A percentile compares a stretch with the other conserved stretches of the same genome.
phyloP scores from a whole-genome alignment of 2,888 invertebrate species.

The Salticus scenicus region DNA sequence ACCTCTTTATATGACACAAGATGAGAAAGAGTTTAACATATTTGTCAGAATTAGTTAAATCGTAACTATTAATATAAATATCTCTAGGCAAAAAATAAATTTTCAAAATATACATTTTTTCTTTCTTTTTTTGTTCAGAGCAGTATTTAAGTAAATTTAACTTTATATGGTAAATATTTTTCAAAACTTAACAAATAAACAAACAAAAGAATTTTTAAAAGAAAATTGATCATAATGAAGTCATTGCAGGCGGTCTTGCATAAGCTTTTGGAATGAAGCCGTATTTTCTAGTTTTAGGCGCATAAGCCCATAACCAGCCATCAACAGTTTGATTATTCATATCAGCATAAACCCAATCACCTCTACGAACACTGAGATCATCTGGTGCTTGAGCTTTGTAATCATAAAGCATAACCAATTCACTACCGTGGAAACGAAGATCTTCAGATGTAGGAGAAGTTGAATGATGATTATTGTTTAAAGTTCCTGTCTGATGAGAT shows the following conservation, averaged over 20 bases:
- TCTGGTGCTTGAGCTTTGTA: slow-evolving; percentile 97
- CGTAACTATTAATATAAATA: too few relatives aligned
- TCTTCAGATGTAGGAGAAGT: slow-evolving; percentile 78
- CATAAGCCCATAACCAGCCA: slow-evolving; percentile 92
- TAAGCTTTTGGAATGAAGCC: slow-evolving; percentile 97
- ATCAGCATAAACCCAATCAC: slow-evolving; percentile 97
- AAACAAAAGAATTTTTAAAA: too few relatives aligned
- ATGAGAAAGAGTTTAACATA: too few relatives aligned
- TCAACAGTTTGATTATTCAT: slow-evolving; percentile 94
- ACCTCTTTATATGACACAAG: too few relatives aligned
- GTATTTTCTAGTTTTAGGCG: slow-evolving; percentile 90
- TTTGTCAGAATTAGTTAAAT: too few relatives aligned
- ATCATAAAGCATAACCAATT: slow-evolving; percentile 94
- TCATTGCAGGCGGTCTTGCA: slow-evolving; percentile 93
- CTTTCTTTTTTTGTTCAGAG: too few relatives aligned
- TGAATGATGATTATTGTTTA: slow-evolving; percentile 58
- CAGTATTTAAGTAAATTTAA: too few relatives aligned
- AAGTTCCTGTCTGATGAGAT: slow-evolving; percentile 37
- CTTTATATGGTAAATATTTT: neutral
- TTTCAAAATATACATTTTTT: too few relatives aligned
- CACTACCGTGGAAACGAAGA: slow-evolving; percentile 88
- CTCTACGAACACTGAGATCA: slow-evolving; percentile 90
- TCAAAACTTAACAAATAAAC: neutral
- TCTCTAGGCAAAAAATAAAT: too few relatives aligned
- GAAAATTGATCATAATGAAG: slow-evolving; percentile 80